Evolutionary conservation across 2,797 vertebrate genomes (phyloP).

Genomic region (Calcarius lapponicus): DNA sequence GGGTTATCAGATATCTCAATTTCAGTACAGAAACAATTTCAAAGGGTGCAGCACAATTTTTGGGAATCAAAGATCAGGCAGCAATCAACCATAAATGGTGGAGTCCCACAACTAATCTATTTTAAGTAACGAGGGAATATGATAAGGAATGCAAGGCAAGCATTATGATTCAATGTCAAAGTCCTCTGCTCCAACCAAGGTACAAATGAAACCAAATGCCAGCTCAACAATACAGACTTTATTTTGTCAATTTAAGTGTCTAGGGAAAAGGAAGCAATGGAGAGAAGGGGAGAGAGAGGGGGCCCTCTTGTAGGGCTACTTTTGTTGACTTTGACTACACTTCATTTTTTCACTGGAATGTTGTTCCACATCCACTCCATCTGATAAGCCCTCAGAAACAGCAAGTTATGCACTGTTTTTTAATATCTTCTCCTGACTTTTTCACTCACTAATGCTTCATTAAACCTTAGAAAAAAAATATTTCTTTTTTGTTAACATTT

Average conservation of each 20-base stretch:
- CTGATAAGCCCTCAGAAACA: not conserved
- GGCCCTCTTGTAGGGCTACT: rapidly evolving
- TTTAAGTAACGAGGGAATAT: not conserved
- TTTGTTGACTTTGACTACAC: not conserved
- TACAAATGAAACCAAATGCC: rapidly evolving
- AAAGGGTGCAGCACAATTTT: not conserved
- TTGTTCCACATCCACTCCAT: not conserved
- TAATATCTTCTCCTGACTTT: not conserved
- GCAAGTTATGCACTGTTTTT: not conserved
- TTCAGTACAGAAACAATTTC: constrained; percentile 21
- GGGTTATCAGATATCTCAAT: not conserved
- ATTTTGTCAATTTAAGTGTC: not conserved
- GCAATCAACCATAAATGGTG: not conserved
- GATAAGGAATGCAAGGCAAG: not conserved
- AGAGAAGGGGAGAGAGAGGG: not conserved
- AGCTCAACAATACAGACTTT: not conserved
- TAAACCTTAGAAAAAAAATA: not conserved
- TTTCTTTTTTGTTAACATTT: not conserved
- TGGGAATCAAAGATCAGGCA: constrained; percentile 8
- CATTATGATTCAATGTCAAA: rapidly evolving
- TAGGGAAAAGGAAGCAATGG: not conserved
- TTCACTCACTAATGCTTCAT: not conserved
- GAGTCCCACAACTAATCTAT: not conserved
- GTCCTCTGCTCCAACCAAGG: not conserved
- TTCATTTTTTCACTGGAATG: not conserved